phyloP scores from a whole-genome alignment of 2,888 invertebrate genomes.

The Stegophylla sp. region DNA sequence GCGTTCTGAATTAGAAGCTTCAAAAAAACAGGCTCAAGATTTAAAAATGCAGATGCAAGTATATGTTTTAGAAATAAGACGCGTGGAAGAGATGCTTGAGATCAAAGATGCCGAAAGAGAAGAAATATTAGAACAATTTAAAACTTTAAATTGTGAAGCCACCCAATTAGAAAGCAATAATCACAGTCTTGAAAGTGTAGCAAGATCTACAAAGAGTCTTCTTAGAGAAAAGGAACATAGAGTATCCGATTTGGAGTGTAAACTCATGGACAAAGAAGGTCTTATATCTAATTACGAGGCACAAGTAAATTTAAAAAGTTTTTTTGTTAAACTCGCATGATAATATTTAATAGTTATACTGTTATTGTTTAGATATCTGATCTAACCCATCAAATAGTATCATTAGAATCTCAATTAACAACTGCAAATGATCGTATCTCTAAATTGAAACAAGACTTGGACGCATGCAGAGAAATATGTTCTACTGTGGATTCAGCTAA shows the following conservation, averaged over 20 bases:
- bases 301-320: constrained; percentile 66
- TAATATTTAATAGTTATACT: neutral
- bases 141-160: constrained; percentile 78
- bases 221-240: constrained; percentile 70
- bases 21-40: constrained; percentile 75
- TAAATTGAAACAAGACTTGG: constrained; percentile 71
- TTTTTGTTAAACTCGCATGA: neutral
- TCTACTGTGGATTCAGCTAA: constrained; percentile 68
- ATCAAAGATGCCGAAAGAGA: constrained; percentile 78
- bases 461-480: constrained; percentile 70
- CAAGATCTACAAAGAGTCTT: constrained; percentile 73
- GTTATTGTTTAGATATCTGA: constrained; percentile 66
- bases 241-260: constrained; percentile 72
- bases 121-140: constrained; percentile 82
- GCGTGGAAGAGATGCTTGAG: constrained; percentile 74
- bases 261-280: constrained; percentile 69
- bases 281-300: constrained; percentile 69
- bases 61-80: constrained; percentile 81
- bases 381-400: constrained; percentile 70
- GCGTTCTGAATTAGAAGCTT: constrained; percentile 74
- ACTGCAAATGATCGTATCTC: constrained; percentile 70
- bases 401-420: constrained; percentile 73
- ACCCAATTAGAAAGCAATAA: constrained; percentile 79
- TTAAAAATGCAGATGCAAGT: constrained; percentile 80
- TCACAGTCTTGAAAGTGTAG: constrained; percentile 79